These are phyloP conservation scores for Oophaga pumilio DNA, from an alignment of 2,113 vertebrate species.

Conservation along the genomic window DNA sequence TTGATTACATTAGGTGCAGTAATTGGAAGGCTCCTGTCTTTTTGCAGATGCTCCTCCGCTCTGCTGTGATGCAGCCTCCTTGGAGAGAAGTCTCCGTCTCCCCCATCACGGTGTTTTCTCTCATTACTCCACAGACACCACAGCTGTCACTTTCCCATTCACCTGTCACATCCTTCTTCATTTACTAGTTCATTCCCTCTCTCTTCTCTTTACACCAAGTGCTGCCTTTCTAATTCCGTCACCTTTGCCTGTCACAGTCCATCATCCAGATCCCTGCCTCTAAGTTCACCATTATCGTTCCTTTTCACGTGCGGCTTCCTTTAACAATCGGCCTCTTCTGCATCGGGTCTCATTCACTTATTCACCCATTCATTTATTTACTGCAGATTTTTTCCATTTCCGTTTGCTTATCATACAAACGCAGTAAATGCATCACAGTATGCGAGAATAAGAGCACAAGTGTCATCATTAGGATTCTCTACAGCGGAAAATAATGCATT, in stretches of 20 bases:
- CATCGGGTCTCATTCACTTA: neutral
- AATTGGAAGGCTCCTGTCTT: neutral
- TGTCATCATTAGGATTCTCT: neutral
- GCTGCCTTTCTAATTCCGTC: slow-evolving; percentile 42
- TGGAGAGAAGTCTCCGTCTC: neutral
- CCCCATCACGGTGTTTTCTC: neutral
- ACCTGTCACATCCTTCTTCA: slow-evolving; percentile 44
- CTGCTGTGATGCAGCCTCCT: neutral
- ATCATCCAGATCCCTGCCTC: slow-evolving; percentile 17
- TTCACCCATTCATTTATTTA: neutral
- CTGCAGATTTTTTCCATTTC: neutral
- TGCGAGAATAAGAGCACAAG: neutral
- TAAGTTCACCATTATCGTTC: slow-evolving; percentile 14
- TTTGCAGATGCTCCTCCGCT: neutral
- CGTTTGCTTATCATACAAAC: neutral
- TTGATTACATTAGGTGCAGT: too few species aligned
- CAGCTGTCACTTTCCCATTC: slow-evolving; percentile 38
- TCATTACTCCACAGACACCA: slow-evolving; percentile 24
- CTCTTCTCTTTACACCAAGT: slow-evolving; percentile 10
- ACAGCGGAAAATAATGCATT: neutral
- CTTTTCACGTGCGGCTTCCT: neutral
- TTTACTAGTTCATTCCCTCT: slow-evolving; percentile 37
- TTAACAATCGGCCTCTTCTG: slow-evolving; percentile 11
- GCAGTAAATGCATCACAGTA: neutral
- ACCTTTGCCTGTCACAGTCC: slow-evolving; percentile 37